Conservation (phyloP, 30 jellyfish, hydroid and myxozoan species). For the Nemopilema nomurai region DNA sequence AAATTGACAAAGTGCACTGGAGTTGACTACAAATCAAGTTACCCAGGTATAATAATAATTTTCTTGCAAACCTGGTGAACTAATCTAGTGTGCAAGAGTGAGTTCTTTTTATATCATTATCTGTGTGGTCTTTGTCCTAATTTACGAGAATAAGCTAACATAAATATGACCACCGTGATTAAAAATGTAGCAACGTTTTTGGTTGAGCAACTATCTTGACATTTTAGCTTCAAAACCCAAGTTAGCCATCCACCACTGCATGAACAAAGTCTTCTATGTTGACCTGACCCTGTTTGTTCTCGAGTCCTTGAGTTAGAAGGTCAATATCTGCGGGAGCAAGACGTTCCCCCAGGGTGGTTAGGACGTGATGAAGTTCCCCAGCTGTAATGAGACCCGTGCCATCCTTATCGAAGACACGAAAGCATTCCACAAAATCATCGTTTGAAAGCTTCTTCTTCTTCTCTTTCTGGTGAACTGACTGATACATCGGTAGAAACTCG, state of each 20-base stretch:
- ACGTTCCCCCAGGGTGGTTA: conserved; percentile 91
- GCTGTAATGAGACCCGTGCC: conserved; percentile 93
- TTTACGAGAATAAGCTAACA: not conserved
- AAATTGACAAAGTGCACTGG: not conserved
- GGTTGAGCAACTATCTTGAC: not conserved
- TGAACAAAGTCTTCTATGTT: conserved; percentile 89
- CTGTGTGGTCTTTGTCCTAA: not conserved
- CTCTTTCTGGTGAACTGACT: conserved; percentile 69
- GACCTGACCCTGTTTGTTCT: conserved; percentile 92
- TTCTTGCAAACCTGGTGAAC: not conserved
- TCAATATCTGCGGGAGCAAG: conserved; percentile 91
- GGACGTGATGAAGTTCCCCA: conserved; percentile 96
- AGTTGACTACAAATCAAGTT: not conserved
- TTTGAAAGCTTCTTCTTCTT: conserved; percentile 66
- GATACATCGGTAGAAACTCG: conserved; percentile 90
- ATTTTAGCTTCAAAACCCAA: not conserved
- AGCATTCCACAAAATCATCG: conserved; percentile 93
- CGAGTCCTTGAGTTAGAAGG: conserved; percentile 89
- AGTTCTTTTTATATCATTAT: not conserved
- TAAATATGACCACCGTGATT: not conserved
- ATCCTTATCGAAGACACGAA: conserved; percentile 96
- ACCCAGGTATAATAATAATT: not conserved
- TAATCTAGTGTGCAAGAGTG: not conserved
- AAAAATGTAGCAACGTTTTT: not conserved
- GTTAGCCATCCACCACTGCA: conserved; percentile 87